These are phyloP conservation scores for Agrotis clavis DNA, from an alignment of 2,888 invertebrate species.

Conservation along the genomic window DNA sequence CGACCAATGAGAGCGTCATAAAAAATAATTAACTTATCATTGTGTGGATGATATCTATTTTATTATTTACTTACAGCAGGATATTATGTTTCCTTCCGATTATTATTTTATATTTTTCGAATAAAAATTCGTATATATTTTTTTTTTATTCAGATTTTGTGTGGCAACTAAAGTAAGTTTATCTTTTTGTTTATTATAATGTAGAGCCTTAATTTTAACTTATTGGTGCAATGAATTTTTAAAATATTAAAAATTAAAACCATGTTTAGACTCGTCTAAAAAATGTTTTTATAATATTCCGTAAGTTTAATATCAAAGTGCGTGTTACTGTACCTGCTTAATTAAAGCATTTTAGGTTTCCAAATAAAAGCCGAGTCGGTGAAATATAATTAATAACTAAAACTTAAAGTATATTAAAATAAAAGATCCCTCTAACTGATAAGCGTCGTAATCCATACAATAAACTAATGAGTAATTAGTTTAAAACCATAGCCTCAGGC, in stretches of 20 bases:
- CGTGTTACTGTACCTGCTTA: neutral
- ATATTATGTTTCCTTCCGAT: constrained; percentile 35
- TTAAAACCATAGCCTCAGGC: constrained; percentile 59
- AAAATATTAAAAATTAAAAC: too few species aligned
- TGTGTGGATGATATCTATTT: constrained; percentile 8
- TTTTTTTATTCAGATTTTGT: too few species aligned
- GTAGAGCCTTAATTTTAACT: neutral
- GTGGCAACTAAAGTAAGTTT: neutral
- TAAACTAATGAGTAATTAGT: constrained; percentile 69
- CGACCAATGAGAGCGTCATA: constrained; percentile 24
- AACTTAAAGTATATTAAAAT: constrained; percentile 34
- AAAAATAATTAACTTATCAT: constrained; percentile 42
- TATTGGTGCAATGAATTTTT: neutral
- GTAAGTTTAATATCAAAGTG: neutral
- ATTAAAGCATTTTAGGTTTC: neutral
- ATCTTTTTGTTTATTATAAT: neutral
- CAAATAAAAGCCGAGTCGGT: constrained; percentile 18
- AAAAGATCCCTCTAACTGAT: constrained; percentile 60
- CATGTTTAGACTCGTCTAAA: neutral
- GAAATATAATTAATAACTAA: constrained; percentile 36
- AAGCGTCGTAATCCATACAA: constrained; percentile 61
- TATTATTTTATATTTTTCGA: constrained; percentile 14
- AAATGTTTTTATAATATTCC: neutral
- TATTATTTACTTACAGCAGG: constrained; percentile 15
- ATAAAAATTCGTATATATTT: neutral